phyloP scores from a whole-genome alignment of 2,888 invertebrate species.

The Thymelicus sylvestris region DNA sequence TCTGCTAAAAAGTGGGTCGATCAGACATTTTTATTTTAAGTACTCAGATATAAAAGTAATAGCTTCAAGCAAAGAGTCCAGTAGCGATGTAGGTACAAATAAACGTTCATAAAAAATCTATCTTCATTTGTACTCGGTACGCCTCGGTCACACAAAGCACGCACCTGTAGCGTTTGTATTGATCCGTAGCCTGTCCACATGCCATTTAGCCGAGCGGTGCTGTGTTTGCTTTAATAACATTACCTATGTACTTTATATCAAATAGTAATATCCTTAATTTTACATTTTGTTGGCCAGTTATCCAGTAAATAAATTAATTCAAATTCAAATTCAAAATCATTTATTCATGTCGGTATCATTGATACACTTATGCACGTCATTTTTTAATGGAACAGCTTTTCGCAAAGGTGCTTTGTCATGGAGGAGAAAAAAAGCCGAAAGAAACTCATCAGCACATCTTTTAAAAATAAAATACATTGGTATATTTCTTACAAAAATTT shows the following conservation, averaged over 20 bases:
- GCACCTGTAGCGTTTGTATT: slow-evolving; percentile 30
- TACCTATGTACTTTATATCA: not conserved
- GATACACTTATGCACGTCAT: too few relatives aligned
- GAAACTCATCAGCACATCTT: too few relatives aligned
- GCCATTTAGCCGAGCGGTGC: slow-evolving; percentile 11
- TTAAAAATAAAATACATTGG: too few relatives aligned
- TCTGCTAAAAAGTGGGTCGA: too few relatives aligned
- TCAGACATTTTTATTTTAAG: too few relatives aligned
- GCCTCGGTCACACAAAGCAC: slow-evolving; percentile 26
- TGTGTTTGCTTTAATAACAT: slow-evolving; percentile 10
- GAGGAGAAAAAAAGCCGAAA: too few relatives aligned
- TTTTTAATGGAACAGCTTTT: too few relatives aligned
- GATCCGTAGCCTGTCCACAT: slow-evolving; percentile 26
- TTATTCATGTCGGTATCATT: too few relatives aligned
- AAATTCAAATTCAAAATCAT: too few relatives aligned
- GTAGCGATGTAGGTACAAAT: not conserved
- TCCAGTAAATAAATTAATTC: too few relatives aligned
- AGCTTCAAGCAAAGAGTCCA: not conserved
- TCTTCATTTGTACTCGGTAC: not conserved
- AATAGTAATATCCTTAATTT: not conserved
- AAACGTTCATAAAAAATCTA: not conserved
- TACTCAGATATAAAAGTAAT: not conserved
- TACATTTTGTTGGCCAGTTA: not conserved
- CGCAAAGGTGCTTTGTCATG: too few relatives aligned
- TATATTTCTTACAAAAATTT: too few relatives aligned